These are phyloP conservation scores for Leptoteleia sp. DNA, from an alignment of 1,140 invertebrate species.

Conservation along the genomic window DNA sequence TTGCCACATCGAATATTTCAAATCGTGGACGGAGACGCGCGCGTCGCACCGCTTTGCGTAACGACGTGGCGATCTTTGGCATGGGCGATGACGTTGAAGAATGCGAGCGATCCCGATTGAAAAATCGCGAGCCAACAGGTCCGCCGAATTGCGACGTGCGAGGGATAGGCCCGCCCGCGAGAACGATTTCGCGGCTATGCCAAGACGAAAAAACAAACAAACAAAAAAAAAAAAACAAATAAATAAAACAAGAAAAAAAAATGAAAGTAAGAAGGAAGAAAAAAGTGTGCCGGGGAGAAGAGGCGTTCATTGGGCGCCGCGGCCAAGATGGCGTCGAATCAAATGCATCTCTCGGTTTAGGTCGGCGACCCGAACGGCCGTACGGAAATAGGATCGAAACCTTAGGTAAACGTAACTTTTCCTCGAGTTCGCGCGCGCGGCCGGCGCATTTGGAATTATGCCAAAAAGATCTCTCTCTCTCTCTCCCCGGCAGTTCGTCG, in stretches of 20 bases:
- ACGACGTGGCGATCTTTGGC: conserved; percentile 25
- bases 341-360: conserved; percentile 61
- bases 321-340: conserved; percentile 47
- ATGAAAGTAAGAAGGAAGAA: too few relatives aligned
- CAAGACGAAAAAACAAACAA: too few relatives aligned
- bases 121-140: conserved; percentile 6
- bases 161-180: too few relatives aligned
- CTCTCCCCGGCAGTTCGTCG: conserved; percentile 61
- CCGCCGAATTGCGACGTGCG: too few relatives aligned
- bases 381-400: conserved; percentile 77
- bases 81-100: conserved; percentile 11
- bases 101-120: conserved; percentile 8
- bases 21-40: conserved; percentile 25
- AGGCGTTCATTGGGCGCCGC: background rate
- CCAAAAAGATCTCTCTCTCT: conserved; percentile 78
- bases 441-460: conserved; percentile 73
- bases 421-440: conserved; percentile 64
- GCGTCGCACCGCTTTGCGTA: conserved; percentile 22
- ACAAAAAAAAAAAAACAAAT: too few relatives aligned
- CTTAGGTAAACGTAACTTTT: conserved; percentile 78
- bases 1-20: conserved; percentile 39
- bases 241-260: too few relatives aligned
- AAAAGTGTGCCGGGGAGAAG: too few relatives aligned
- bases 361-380: conserved; percentile 71
- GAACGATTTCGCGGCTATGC: too few relatives aligned